phyloP scores from a whole-genome alignment of 2,797 vertebrate genomes.

The Poeciliopsis presidionis region DNA sequence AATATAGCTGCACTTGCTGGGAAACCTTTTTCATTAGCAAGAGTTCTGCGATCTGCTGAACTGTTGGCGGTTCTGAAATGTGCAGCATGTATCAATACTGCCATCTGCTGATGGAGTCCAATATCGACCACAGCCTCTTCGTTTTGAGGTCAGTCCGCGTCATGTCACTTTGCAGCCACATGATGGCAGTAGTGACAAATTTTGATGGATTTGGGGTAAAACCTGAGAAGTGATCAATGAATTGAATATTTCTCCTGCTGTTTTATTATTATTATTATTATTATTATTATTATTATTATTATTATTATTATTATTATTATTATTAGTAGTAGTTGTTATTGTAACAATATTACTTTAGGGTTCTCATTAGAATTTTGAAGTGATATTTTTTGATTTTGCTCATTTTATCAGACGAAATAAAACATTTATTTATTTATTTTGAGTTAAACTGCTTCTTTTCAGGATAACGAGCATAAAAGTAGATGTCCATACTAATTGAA shows the following conservation, averaged over 20 bases:
- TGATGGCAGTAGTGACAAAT: conserved; percentile 25
- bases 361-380: not conserved
- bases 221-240: not conserved
- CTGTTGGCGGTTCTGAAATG: not conserved
- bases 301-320: too few species aligned
- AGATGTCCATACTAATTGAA: not conserved
- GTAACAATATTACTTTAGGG: not conserved
- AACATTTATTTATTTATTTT: not conserved
- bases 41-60: not conserved
- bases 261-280: too few species aligned
- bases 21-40: not conserved
- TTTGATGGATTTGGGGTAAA: not conserved
- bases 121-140: conserved; percentile 15
- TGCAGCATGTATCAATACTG: conserved; percentile 52
- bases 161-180: conserved; percentile 10
- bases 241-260: not conserved
- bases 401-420: not conserved
- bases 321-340: too few species aligned
- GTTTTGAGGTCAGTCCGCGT: not conserved
- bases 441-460: not conserved
- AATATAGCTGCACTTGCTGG: not conserved
- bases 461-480: not conserved
- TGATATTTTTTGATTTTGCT: not conserved
- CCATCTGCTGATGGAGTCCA: conserved; percentile 65
- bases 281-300: too few species aligned